Conservation (phyloP, 2,113 vertebrate genomes). For the Oncorhynchus keta region DNA sequence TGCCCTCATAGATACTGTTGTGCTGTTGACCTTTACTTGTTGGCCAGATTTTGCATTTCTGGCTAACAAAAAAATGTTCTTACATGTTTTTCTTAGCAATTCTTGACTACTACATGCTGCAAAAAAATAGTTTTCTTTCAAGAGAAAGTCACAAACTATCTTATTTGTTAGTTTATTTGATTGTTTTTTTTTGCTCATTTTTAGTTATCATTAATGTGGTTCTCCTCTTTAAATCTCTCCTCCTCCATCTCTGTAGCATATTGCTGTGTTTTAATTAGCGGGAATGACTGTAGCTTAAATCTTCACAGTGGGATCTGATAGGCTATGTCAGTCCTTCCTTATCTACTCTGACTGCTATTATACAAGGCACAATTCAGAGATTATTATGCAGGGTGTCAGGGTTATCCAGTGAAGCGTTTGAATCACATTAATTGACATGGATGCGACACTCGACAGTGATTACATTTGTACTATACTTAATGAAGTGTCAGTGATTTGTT, state of each 20-base stretch:
- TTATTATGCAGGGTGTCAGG: not conserved
- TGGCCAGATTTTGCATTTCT: not conserved
- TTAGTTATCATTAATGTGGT: not conserved
- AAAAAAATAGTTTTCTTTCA: too few species aligned
- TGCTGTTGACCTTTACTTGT: too few species aligned
- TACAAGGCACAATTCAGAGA: not conserved
- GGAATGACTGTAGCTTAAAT: not conserved
- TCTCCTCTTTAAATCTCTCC: not conserved
- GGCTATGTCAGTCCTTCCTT: not conserved
- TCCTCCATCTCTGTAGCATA: not conserved
- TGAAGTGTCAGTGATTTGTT: not conserved
- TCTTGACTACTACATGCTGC: too few species aligned
- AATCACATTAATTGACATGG: conserved; percentile 6
- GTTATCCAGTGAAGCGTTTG: conserved; percentile 2
- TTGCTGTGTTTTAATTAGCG: not conserved
- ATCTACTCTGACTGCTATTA: conserved; percentile 3
- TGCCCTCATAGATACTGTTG: too few species aligned
- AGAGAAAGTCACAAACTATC: not conserved
- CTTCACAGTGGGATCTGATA: not conserved
- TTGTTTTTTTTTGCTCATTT: not conserved
- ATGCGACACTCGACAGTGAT: not conserved
- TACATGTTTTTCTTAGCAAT: not conserved
- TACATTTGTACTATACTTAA: not conserved
- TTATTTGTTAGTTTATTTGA: not conserved
- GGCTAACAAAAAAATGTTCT: not conserved